Conservation (phyloP, 2,888 invertebrate species). For the Polia nebulosa region DNA sequence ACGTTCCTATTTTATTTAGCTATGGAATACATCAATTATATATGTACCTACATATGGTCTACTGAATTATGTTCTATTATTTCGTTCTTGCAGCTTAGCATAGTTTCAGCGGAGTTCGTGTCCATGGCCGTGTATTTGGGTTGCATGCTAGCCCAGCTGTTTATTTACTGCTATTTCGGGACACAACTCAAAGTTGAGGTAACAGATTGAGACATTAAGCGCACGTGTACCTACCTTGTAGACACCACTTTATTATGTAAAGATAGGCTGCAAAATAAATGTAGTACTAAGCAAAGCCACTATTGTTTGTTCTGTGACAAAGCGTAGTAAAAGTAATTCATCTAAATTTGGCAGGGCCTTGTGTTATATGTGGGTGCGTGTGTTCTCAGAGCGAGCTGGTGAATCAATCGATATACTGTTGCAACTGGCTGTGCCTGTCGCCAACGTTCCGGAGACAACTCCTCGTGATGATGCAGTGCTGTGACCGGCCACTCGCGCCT, state of each 20-base stretch:
- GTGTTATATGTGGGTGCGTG: conserved; percentile 13
- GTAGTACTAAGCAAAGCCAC: conserved; percentile 5
- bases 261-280: conserved; percentile 18
- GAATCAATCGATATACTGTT: conserved; percentile 78
- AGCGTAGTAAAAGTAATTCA: conserved; percentile 42
- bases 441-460: conserved; percentile 79
- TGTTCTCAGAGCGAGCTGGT: conserved; percentile 79
- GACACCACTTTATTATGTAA: conserved; percentile 25
- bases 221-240: conserved; percentile 22
- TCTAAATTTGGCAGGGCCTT: conserved; percentile 39
- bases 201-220: conserved; percentile 47
- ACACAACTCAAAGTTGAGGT: conserved; percentile 83
- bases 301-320: no score
- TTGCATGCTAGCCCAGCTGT: conserved; percentile 83
- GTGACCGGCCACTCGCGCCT: conserved; percentile 74
- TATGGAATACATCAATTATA: not conserved
- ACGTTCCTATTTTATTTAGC: conserved; percentile 58
- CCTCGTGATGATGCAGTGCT: conserved; percentile 79
- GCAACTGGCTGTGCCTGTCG: conserved; percentile 77
- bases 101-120: conserved; percentile 80
- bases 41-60: not conserved
- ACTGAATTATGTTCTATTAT: conserved; percentile 9
- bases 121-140: conserved; percentile 80
- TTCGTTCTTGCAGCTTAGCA: conserved; percentile 75
- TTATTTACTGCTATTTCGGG: conserved; percentile 85